Conservation (phyloP, 23 tunicate genomes). For the Diplosoma virens region DNA sequence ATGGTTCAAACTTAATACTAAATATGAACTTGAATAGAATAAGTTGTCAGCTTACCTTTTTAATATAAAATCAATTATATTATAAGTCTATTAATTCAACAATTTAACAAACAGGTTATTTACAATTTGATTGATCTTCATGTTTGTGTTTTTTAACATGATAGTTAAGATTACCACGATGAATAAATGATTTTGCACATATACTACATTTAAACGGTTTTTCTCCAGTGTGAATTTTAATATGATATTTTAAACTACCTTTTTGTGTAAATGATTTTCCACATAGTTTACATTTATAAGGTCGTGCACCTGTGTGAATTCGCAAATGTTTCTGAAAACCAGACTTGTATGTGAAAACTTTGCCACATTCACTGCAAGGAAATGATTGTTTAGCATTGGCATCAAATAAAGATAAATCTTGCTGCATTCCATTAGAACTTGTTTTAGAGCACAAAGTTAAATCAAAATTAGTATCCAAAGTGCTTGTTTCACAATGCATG, state of each 20-base stretch:
- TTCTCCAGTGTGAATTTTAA: constrained; percentile 6
- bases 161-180: constrained; percentile 2
- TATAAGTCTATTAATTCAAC: no score
- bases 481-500: neutral
- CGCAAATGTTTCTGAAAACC: constrained; percentile 4
- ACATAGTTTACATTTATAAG: constrained; percentile 16
- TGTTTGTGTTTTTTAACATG: constrained; percentile 12
- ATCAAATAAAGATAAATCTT: neutral
- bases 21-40: no score
- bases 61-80: no score
- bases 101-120: no score
- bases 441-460: neutral
- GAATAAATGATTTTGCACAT: constrained; percentile 15
- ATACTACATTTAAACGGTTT: constrained; percentile 3
- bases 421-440: neutral
- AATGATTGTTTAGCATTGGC: neutral
- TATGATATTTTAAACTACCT: constrained; percentile 18
- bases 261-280: constrained; percentile 11
- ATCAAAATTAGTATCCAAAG: neutral
- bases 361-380: constrained; percentile 3
- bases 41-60: no score
- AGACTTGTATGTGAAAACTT: neutral
- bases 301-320: constrained; percentile 1
- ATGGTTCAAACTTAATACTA: no score
- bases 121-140: no score